Base-by-base conservation (phyloP, 2,888 invertebrate species). In the Ormyrus nitidulus region DNA sequence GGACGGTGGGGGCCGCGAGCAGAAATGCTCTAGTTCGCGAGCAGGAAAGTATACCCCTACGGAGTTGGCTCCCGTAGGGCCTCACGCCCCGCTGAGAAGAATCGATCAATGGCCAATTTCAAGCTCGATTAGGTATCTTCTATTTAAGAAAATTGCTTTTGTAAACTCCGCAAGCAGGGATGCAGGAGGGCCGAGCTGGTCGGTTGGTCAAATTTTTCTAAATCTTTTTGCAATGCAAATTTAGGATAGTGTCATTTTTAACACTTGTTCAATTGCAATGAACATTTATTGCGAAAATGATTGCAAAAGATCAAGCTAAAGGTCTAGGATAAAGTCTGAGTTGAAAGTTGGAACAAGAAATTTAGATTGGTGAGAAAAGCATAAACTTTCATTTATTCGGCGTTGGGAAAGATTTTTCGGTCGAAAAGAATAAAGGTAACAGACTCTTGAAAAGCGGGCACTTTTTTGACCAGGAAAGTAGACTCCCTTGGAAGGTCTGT, bases 11-110 rank as follows among this genome's bases (percentile, higher is more conserved):
- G 10, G 59, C n/a, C 56, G 58, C 13, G 72, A 68, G 5, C 53
- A 62, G 80, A 83, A 82, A 75, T 86, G 86, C 83, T 86, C 87
- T 76, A 86, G 65, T 87, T 87, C 80, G 76, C 48, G 84, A 87
- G 83, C 87, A 87, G 87, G 86, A 79, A 48, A 86, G 62, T 83
- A 87, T 84, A 74, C 74, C 69, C 65, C 73, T 44, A 64, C 49
- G 76, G 81, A 81, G 58, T 34, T 34, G 34, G 66, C 64, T 46
- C 46, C 48, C 58, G 49, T 66, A 72, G 65, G 62, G 44, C 2
- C 34, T 51, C 13, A 66, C 11, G 79, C 56, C 56, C 69, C n/a
- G 64, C 54, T 19, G 48, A 10, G 46, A 34, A 65, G 13, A 56
- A 64, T 54, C 68, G 58, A 65, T 81, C 49, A 69, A 51, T 44